These are phyloP conservation scores for Meandrina meandrites DNA, from an alignment of 92 coral and sea anemone genomes.

Conservation along the genomic window DNA sequence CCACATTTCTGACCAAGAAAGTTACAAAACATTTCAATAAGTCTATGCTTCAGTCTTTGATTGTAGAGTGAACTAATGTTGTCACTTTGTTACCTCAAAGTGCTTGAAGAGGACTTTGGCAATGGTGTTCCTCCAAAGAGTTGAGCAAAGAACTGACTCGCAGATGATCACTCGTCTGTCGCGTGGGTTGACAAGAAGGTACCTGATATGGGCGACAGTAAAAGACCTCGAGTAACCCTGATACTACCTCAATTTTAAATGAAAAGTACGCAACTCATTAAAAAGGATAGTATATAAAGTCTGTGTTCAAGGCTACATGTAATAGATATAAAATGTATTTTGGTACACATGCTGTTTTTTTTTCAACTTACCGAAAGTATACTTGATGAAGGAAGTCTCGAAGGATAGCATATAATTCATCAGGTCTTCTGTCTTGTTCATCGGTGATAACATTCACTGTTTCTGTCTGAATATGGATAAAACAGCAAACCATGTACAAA, in stretches of 20 bases:
- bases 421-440: constrained; percentile 62
- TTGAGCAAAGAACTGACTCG: constrained; percentile 93
- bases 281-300: too few relatives aligned
- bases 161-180: constrained; percentile 94
- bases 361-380: constrained; percentile 76
- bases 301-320: too few relatives aligned
- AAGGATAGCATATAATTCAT: constrained; percentile 84
- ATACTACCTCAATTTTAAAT: too few relatives aligned
- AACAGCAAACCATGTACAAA: background rate
- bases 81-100: constrained; percentile 77
- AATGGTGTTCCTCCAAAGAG: constrained; percentile 83
- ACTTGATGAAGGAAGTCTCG: constrained; percentile 89
- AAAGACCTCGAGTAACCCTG: background rate
- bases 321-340: too few relatives aligned
- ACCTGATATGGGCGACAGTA: constrained; percentile 39
- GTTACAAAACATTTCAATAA: too few relatives aligned
- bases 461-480: constrained; percentile 31
- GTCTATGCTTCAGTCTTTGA: too few relatives aligned
- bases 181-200: constrained; percentile 95
- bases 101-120: constrained; percentile 95
- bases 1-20: too few relatives aligned
- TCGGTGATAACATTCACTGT: constrained; percentile 31
- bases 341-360: background rate
- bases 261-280: background rate
- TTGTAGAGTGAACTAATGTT: too few relatives aligned